A percentile compares a stretch with the other conserved stretches of the same genome.
phyloP scores from a whole-genome alignment of 2,113 vertebrate genomes.

The Oryzias woworae region DNA sequence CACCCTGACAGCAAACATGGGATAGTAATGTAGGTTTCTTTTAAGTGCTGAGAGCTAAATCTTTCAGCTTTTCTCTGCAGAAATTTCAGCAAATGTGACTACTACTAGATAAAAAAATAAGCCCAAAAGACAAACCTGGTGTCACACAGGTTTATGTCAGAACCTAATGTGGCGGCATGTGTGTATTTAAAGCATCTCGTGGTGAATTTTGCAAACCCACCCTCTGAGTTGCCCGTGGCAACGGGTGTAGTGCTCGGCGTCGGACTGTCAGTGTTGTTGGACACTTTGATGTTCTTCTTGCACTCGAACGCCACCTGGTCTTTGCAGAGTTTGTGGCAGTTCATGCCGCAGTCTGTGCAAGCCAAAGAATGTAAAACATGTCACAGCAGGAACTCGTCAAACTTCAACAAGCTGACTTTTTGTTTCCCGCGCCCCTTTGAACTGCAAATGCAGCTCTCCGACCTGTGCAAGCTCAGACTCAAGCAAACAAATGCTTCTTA shows the following conservation, averaged over 20 bases:
- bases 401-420: constrained; percentile 15
- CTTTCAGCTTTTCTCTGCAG: constrained; percentile 14
- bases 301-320: constrained; percentile 96
- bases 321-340: constrained; percentile 95
- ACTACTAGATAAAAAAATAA: not conserved
- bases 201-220: constrained; percentile 52
- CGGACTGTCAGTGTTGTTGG: constrained; percentile 77
- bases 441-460: constrained; percentile 48
- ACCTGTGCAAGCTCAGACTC: constrained; percentile 39
- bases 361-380: constrained; percentile 37
- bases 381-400: constrained; percentile 53
- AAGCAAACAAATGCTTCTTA: constrained; percentile 52
- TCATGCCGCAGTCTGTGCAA: constrained; percentile 91
- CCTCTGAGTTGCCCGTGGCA: constrained; percentile 74
- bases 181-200: no score
- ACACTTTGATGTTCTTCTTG: constrained; percentile 87
- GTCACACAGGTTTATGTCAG: not conserved
- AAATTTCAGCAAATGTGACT: constrained; percentile 28
- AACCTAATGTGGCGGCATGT: no score
- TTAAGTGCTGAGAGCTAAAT: not conserved
- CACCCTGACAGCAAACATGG: constrained; percentile 28
- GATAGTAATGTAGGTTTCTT: constrained; percentile 2
- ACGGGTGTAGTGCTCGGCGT: constrained; percentile 75
- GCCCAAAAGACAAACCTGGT: constrained; percentile 10
- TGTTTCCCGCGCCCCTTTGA: constrained; percentile 29